Base-by-base conservation (phyloP, 2,797 vertebrate species). In the Mormyrus proboscirostris region DNA sequence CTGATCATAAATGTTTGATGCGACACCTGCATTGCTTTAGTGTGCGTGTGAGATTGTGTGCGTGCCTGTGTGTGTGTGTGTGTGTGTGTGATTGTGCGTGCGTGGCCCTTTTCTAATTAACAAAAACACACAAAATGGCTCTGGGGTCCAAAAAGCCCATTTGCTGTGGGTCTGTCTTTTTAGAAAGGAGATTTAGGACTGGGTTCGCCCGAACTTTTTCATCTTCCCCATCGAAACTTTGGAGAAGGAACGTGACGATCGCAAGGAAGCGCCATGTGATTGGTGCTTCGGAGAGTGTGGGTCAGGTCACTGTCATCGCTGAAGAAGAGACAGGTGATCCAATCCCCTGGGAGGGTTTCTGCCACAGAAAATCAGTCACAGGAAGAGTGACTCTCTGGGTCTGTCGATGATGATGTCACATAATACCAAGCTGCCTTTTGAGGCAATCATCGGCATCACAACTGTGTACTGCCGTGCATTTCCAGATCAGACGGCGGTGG, bases 1-100 rank as follows among this genome's bases (percentile, higher is more conserved):
- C 87, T 73, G 85, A 73, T 91, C 91, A 92, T 92, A 90, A 90
- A 92, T 92, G 91, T 92, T 91, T 91, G 89, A 91, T 90, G 89
- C 90, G 83, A 93, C 93, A 93, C 93, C 94, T 83, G 38, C 88
- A n/a, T 38, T 62, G 69, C 55, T 57, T 76, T 89, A 84, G 49
- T 50, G 16, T 16, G 49, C 2, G 22, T 51, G 44, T 51, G 47
- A 9, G 84, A 29, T 7, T 16, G 79, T 85, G 88, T 69, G 79
- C 10, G 41, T 22, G 41, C 49, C 79, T 62, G 44, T 73, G 49
- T 73, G 62, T n/a, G 29, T 33, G 29, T 16, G 22, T 7, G 6
- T 29, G 22, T 29, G 82, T 29, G 7, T 51, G 76, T n/a, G 79
- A 19, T 2, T 12, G 76, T 50, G 88, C 41, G 88, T 65, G 82